Percentiles rank a stretch among this genome's conserved stretches.
Conservation (phyloP, 2,888 invertebrate genomes). For the Calliphora vomitoria region DNA sequence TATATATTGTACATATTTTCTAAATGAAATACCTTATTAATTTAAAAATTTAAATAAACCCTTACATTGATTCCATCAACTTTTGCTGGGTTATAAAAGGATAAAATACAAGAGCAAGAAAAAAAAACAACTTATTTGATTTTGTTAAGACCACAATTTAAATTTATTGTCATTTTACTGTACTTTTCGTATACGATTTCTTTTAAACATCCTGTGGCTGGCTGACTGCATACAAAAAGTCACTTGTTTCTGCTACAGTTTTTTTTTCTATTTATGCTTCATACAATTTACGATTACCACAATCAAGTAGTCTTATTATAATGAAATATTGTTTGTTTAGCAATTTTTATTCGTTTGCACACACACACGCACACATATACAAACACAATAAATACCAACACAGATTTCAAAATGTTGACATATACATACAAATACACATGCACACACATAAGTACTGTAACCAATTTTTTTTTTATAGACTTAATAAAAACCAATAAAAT, state of each 20-base stretch:
- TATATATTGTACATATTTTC: no score
- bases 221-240: conserved; percentile 28
- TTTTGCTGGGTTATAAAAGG: conserved; percentile 31
- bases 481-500: conserved; percentile 73
- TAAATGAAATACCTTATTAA: no score
- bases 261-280: not conserved
- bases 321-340: conserved; percentile 74
- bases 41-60: no score
- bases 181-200: conserved; percentile 30
- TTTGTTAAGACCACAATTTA: conserved; percentile 70
- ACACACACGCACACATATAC: conserved; percentile 11
- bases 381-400: conserved; percentile 9
- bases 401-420: conserved; percentile 47
- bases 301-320: conserved; percentile 73
- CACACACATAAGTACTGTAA: not conserved
- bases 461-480: conserved; percentile 55
- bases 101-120: not conserved
- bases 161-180: conserved; percentile 70
- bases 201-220: conserved; percentile 14
- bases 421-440: not conserved
- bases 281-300: conserved; percentile 69
- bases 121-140: conserved; percentile 62
- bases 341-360: conserved; percentile 60
- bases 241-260: conserved; percentile 34
- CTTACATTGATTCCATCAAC: not conserved